Percentiles rank a stretch among this genome's conserved stretches.
Evolutionary conservation across 2,888 invertebrate species (phyloP).

Genomic region (Salticus scenicus): DNA sequence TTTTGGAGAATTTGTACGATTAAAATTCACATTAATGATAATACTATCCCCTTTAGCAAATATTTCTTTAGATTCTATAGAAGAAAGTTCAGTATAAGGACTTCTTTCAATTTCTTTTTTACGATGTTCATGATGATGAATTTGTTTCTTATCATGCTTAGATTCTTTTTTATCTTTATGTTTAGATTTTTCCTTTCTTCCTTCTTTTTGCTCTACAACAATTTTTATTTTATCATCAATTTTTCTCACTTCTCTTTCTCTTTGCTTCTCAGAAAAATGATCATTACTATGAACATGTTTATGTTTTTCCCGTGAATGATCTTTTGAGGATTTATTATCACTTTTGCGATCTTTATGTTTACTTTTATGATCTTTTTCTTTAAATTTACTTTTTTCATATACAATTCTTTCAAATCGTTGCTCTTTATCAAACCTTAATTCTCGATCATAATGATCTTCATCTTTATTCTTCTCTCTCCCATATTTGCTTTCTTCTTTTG

Average conservation of each 20-base stretch:
- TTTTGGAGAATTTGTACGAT: slow-evolving; percentile 61
- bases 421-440: slow-evolving; percentile 59
- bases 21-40: slow-evolving; percentile 91
- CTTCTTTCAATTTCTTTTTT: slow-evolving; percentile 53
- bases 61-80: slow-evolving; percentile 83
- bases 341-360: slow-evolving; percentile 64
- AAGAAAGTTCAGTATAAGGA: slow-evolving; percentile 53
- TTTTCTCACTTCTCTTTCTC: slow-evolving; percentile 66
- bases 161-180: slow-evolving; percentile 71
- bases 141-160: slow-evolving; percentile 71
- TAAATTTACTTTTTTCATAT: slow-evolving; percentile 62
- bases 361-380: slow-evolving; percentile 62
- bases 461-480: slow-evolving; percentile 56
- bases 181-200: slow-evolving; percentile 68
- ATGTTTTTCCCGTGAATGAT: slow-evolving; percentile 70
- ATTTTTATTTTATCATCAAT: slow-evolving; percentile 68
- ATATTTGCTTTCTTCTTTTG: slow-evolving; percentile 61
- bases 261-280: slow-evolving; percentile 55
- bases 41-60: slow-evolving; percentile 95
- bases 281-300: slow-evolving; percentile 67
- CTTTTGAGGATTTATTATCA: slow-evolving; percentile 49
- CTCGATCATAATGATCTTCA: slow-evolving; percentile 53
- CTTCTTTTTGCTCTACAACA: slow-evolving; percentile 65
- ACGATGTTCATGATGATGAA: slow-evolving; percentile 49
- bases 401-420: slow-evolving; percentile 55